These are phyloP conservation scores for Calameuta pallipes DNA, from an alignment of 2,888 invertebrate genomes.

Conservation along the genomic window DNA sequence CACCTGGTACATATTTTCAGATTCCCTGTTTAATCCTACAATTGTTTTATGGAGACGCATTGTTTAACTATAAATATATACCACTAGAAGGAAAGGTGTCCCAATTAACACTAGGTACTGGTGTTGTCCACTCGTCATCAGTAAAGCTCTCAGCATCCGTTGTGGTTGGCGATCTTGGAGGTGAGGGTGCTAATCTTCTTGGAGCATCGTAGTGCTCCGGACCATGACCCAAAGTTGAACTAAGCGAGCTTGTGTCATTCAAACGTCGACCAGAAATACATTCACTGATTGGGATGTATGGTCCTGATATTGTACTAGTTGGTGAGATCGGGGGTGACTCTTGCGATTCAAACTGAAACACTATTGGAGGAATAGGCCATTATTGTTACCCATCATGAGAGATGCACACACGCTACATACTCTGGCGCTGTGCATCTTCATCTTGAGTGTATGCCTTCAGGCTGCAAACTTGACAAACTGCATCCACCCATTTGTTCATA, in stretches of 20 bases:
- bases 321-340: slow-evolving; percentile 75
- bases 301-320: slow-evolving; percentile 76
- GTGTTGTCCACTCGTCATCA: slow-evolving; percentile 75
- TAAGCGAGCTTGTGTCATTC: slow-evolving; percentile 60
- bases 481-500: slow-evolving; percentile 96
- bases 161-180: slow-evolving; percentile 73
- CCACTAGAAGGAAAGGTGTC: slow-evolving; percentile 63
- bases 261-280: slow-evolving; percentile 85
- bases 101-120: slow-evolving; percentile 69
- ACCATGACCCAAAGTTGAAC: slow-evolving; percentile 51
- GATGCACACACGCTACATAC: slow-evolving; percentile 38
- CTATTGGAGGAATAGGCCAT: slow-evolving; percentile 31
- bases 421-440: slow-evolving; percentile 65
- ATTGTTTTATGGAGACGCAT: not conserved
- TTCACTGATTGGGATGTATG: slow-evolving; percentile 93
- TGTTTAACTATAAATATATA: slow-evolving; percentile 1
- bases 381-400: not conserved
- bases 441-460: slow-evolving; percentile 78
- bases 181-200: slow-evolving; percentile 57
- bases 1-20: slow-evolving; percentile 40
- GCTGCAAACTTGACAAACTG: slow-evolving; percentile 92
- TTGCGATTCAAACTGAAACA: slow-evolving; percentile 61
- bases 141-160: slow-evolving; percentile 77
- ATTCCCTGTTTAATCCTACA: not conserved
- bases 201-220: slow-evolving; percentile 59